Evolutionary conservation across 2,888 invertebrate genomes (phyloP).

Genomic region (Cantharis lateralis): DNA sequence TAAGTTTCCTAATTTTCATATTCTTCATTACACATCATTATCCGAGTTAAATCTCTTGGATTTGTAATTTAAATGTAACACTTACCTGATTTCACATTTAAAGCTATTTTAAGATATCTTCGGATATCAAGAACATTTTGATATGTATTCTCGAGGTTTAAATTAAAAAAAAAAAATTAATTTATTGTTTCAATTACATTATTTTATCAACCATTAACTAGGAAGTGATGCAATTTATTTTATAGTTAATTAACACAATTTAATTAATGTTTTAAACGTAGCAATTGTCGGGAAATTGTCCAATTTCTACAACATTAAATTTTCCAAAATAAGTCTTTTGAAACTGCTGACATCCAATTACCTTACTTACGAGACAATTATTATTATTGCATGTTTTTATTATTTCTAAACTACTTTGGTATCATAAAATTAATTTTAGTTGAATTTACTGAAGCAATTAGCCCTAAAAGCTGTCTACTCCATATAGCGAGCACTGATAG

Average conservation of each 20-base stretch:
- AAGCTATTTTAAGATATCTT: background rate
- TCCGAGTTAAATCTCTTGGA: background rate
- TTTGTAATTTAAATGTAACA: background rate
- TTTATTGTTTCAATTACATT: background rate
- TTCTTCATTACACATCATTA: background rate
- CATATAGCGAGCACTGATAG: background rate
- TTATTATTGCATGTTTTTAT: background rate
- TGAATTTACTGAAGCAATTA: background rate
- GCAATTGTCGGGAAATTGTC: background rate
- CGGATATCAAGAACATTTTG: background rate
- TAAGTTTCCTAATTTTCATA: background rate
- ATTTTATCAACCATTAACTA: background rate
- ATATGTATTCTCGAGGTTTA: background rate
- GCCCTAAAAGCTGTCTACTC: background rate
- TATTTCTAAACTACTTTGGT: background rate
- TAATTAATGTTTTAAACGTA: background rate
- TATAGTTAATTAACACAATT: background rate
- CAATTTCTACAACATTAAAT: background rate
- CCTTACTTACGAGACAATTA: background rate
- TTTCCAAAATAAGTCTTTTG: background rate
- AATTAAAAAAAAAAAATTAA: background rate
- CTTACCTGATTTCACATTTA: background rate
- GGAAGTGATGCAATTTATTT: background rate
- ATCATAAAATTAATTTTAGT: background rate
- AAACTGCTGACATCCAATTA: background rate